Evolutionary conservation across 2,888 invertebrate species (phyloP).

Genomic region (Eristalinus aeneus): DNA sequence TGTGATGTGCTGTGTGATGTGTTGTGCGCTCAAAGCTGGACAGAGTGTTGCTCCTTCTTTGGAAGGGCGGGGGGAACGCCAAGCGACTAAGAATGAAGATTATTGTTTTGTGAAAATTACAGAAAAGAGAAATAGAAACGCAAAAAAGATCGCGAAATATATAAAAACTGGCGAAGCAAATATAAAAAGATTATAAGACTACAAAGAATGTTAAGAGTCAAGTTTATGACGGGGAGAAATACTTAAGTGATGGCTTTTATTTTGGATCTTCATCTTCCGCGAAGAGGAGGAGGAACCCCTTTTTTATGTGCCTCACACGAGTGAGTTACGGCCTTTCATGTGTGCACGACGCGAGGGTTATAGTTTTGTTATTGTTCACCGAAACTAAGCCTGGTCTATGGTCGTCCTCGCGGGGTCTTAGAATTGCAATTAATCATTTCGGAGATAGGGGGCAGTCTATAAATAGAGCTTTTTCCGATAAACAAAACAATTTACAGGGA

Average conservation of each 20-base stretch:
- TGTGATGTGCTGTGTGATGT: too few species aligned
- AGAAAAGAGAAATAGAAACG: conserved; percentile 1
- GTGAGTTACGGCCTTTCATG: background rate
- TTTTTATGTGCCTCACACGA: conserved; percentile 2
- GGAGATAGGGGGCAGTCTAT: background rate
- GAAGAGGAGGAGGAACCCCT: background rate
- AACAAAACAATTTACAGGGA: conserved; percentile 7
- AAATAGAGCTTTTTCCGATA: conserved; percentile 1
- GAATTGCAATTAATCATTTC: conserved; percentile 15
- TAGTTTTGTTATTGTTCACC: conserved; percentile 9
- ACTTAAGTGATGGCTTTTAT: conserved; percentile 45
- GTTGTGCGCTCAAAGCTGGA: background rate
- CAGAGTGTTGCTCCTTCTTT: background rate
- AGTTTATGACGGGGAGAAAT: conserved; percentile 42
- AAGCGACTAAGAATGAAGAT: conserved; percentile 49
- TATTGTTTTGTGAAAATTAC: conserved; percentile 50
- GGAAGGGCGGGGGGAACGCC: background rate
- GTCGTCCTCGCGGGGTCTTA: background rate
- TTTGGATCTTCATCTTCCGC: conserved; percentile 31
- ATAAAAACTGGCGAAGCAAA: conserved; percentile 20
- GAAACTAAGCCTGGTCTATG: background rate
- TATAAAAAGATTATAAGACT: conserved; percentile 12
- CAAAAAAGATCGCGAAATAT: background rate
- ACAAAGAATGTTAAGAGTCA: conserved; percentile 50
- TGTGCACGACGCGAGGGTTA: background rate